Base-by-base conservation (phyloP, 2,797 vertebrate genomes). In the Chanos chanos region DNA sequence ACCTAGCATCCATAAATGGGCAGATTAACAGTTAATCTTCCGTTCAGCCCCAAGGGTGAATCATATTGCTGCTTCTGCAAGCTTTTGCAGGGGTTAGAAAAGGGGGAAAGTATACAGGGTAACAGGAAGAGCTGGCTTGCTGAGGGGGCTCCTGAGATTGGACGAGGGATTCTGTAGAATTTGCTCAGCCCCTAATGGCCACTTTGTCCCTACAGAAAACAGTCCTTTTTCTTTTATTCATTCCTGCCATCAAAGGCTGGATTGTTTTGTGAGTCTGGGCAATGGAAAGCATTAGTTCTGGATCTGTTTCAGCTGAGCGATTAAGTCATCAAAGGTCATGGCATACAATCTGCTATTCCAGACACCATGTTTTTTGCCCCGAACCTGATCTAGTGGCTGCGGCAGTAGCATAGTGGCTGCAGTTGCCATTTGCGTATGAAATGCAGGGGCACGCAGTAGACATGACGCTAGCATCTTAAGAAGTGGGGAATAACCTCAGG, bases 291-390 rank as follows among this genome's bases (percentile, higher is more conserved):
- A 71, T 71, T 71, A 66, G 62, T 61, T 61, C 62, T 82, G 78
- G 72, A 81, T 51, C 63, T 34, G 16, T 81, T 85, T 68, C 75
- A 82, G 60, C 64, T 73, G 61, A 79, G 69, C 72, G 80, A 80
- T 79, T 83, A 80, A 81, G 54, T 48, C 60, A 71, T 73, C 76
- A 75, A 72, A 84, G 80, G 48, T 70, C 62, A 25, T 47, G 41
- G 43, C 61, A 41, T 64, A 66, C 50, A 13, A 50, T 54, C 61
- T 49, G 53, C 50, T 54, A 25, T 49, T 64, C 39, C 33, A 65
- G 51, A 64, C 53, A 12, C 22, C 25, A 15, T 30, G n/a, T 45
- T 57, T 57, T 34, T 21, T 33, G 31, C 15, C 57, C 52, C 58
- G 70, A 77, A 76, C 55, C 19, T 47, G 74, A 59, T 75, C 57